Evolutionary conservation across 2,797 vertebrate species (phyloP).

Genomic region (Erethizon dorsatum): DNA sequence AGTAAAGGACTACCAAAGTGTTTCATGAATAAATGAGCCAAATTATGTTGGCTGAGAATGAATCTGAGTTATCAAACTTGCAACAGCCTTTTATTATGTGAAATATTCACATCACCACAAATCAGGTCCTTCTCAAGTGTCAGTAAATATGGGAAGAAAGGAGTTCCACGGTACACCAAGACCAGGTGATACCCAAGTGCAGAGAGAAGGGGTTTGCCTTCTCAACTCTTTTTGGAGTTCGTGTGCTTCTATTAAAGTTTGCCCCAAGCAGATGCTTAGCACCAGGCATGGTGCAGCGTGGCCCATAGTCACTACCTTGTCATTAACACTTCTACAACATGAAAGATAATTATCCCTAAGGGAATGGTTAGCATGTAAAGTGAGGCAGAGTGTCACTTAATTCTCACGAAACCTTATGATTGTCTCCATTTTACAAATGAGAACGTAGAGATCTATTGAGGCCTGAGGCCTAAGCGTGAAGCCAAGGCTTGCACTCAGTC

Average conservation of each 20-base stretch:
- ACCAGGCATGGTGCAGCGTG: background rate
- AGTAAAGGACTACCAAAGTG: background rate
- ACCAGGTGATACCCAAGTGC: background rate
- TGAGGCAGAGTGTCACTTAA: background rate
- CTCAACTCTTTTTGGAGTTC: background rate
- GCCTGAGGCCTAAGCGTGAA: background rate
- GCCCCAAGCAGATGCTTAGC: background rate
- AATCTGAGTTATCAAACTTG: slow-evolving; percentile 46
- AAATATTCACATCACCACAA: slow-evolving; percentile 45
- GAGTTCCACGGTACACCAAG: background rate
- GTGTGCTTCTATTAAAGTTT: background rate
- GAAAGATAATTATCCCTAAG: background rate
- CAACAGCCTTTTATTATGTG: background rate
- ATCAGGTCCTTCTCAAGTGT: slow-evolving; percentile 3
- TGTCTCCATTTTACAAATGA: background rate
- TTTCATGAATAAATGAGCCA: slow-evolving; percentile 44
- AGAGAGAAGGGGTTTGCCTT: background rate
- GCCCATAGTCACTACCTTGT: background rate
- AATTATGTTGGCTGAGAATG: background rate
- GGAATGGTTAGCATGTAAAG: background rate
- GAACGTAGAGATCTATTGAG: background rate
- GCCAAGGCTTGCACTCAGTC: background rate
- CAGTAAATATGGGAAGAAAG: slow-evolving; percentile 47
- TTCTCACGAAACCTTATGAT: background rate
- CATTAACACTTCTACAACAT: background rate